These are phyloP conservation scores for Cairina moschata DNA, from an alignment of 2,113 vertebrate genomes.

Conservation along the genomic window DNA sequence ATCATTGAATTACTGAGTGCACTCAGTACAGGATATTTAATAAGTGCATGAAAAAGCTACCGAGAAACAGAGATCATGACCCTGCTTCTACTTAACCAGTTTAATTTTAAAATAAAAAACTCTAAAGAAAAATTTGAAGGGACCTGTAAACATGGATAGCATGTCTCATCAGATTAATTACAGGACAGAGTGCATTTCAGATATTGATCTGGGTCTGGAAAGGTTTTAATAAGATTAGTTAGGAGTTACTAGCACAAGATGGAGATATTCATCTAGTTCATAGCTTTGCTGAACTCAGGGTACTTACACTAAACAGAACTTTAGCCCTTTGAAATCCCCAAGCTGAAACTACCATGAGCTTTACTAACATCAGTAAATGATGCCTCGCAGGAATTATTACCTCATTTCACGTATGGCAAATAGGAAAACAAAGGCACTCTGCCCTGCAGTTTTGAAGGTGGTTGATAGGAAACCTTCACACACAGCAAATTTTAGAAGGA, in stretches of 20 bases:
- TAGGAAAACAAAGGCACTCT: background rate
- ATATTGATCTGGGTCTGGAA: constrained; percentile 48
- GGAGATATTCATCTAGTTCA: constrained; percentile 24
- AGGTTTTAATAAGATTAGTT: constrained; percentile 44
- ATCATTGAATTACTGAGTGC: constrained; percentile 32
- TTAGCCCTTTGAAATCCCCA: background rate
- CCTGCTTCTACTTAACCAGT: background rate
- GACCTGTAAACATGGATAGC: background rate
- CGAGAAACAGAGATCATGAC: constrained; percentile 15
- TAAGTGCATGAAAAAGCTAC: constrained; percentile 29
- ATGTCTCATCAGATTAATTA: constrained; percentile 49
- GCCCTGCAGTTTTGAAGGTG: background rate
- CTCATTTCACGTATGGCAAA: background rate
- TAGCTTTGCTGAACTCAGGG: constrained; percentile 41
- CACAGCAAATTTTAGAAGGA: background rate
- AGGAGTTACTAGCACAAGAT: constrained; percentile 25
- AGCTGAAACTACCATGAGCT: background rate
- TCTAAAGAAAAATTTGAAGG: constrained; percentile 12
- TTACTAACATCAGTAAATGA: background rate
- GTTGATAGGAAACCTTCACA: background rate
- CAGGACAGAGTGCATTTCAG: constrained; percentile 56
- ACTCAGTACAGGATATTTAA: constrained; percentile 26
- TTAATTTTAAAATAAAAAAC: constrained; percentile 55
- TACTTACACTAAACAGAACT: background rate
- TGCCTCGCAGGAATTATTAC: background rate